phyloP scores from a whole-genome alignment of 2,888 invertebrate species.

The Dusona sp. region DNA sequence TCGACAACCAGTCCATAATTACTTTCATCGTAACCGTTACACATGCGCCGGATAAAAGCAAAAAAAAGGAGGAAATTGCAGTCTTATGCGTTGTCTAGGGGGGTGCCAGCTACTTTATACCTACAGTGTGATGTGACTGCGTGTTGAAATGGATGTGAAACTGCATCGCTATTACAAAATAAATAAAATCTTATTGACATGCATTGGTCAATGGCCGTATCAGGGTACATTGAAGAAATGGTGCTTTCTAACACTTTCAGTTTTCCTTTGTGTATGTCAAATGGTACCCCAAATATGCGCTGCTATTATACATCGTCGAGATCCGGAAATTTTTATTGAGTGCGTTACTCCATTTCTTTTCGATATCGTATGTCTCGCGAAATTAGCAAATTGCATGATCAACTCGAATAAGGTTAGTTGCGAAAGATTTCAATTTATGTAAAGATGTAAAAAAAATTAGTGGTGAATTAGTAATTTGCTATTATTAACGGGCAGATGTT shows the following conservation, averaged over 20 bases:
- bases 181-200: constrained; percentile 48
- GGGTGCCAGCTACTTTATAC: background rate
- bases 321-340: constrained; percentile 37
- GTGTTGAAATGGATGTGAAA: constrained; percentile 36
- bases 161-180: constrained; percentile 57
- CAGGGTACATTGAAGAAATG: constrained; percentile 24
- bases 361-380: background rate
- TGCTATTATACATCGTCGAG: background rate
- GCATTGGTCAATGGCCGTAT: constrained; percentile 59
- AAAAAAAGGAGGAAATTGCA: background rate
- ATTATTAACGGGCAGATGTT: constrained; percentile 22
- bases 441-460: background rate
- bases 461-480: no score
- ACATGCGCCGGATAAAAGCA: background rate
- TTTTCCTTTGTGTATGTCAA: constrained; percentile 25
- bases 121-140: constrained; percentile 16
- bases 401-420: constrained; percentile 44
- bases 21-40: background rate
- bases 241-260: background rate
- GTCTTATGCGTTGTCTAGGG: background rate
- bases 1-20: background rate
- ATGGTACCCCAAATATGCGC: constrained; percentile 45
- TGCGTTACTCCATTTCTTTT: constrained; percentile 38
- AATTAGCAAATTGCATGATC: constrained; percentile 21
- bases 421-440: background rate